Evolutionary conservation across 2,113 vertebrate genomes (phyloP).

Genomic region (Tringa solitaria): DNA sequence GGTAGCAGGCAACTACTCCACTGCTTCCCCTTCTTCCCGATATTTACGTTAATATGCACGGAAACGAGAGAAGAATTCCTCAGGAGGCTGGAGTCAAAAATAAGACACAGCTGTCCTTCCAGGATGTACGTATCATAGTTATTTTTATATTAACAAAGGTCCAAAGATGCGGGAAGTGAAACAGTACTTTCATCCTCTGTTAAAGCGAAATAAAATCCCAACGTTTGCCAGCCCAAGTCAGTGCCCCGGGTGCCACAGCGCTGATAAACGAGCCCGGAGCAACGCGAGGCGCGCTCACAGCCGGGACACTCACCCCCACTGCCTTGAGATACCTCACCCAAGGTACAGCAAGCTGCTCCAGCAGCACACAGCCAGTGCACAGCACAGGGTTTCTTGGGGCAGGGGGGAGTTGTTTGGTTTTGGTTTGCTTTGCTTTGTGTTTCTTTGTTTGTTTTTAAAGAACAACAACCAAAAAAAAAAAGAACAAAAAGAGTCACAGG

Average conservation of each 20-base stretch:
- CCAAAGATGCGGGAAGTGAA: background rate
- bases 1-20: background rate
- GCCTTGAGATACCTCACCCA: background rate
- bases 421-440: background rate
- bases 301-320: background rate
- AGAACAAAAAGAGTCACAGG: background rate
- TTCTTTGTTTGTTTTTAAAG: background rate
- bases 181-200: background rate
- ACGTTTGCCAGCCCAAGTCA: background rate
- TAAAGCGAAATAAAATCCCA: background rate
- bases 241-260: background rate
- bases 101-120: background rate
- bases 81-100: background rate
- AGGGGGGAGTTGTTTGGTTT: too few relatives aligned
- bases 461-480: background rate
- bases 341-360: background rate
- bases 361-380: background rate
- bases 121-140: background rate
- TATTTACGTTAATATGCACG: background rate
- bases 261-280: background rate
- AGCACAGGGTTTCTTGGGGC: rapidly evolving
- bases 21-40: background rate
- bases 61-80: background rate
- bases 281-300: background rate
- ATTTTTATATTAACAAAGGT: background rate